Evolutionary conservation across 2,797 vertebrate species (phyloP), one percentile per base, ranked within the genome.

Genomic region (Crocodylus rhombifer): DNA sequence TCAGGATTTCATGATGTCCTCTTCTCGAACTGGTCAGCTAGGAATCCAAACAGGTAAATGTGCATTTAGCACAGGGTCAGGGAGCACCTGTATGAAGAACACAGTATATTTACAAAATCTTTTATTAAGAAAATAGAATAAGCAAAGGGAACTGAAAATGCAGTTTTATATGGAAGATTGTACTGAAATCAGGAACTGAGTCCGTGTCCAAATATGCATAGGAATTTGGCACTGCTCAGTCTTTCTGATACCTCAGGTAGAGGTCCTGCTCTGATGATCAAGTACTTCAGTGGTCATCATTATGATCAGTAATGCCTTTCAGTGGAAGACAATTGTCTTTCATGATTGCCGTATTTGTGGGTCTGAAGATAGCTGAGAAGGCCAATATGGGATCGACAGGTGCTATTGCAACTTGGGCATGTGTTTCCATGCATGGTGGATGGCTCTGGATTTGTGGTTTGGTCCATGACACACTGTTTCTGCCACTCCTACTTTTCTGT

Each of bases 1-100:
- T 97, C 99, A 98, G 95, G 99, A 99, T 97, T 99, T 99, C 94
- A 97, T 98, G 97, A 98, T 98, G 75, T 98, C 98, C 77, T 98
- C 97, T 87, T 97, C 98, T n/a, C 97, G 97, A 93, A 98, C 97
- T 94, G 98, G 98, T 90, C 98, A 99, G 96, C 98, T 99, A 92
- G 98, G 99, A 84, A 98, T 99, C 87, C 99, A 99, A 97, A 98
- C 99, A 98, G 99, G 99, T 99, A 97, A 96, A 51, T 84, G 79
- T 91, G 69, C 56, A 56, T 91, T 95, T 94, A 86, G 61, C 55
- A 14, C 8, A 30, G 17, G 11, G 1, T 77, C 33, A 71, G 42
- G 23, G 51, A 79, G 17, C 17, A 28, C 33, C n/a, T 87, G n/a
- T 71, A 30, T 71, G 9, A 71, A 23, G 60, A 86, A 33, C 12